These are phyloP conservation scores for Drosophila seclusa DNA, from an alignment of 2,888 invertebrate species.

Conservation along the genomic window DNA sequence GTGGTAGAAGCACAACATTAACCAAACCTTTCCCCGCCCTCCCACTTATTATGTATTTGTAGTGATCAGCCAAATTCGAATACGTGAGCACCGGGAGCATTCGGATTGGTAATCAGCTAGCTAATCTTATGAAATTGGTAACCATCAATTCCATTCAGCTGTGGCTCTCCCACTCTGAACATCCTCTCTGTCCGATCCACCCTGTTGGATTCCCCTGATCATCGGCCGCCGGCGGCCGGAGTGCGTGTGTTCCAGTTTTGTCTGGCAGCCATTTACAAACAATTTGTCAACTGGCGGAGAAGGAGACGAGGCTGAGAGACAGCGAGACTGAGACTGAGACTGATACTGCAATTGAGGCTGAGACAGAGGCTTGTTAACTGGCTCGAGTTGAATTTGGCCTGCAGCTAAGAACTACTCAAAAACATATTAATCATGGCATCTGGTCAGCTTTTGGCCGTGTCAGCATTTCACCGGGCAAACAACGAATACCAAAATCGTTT, in stretches of 20 bases:
- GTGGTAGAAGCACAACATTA: conserved; percentile 1
- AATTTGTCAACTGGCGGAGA: conserved; percentile 66
- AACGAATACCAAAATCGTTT: conserved; percentile 63
- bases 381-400: conserved; percentile 42
- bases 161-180: not conserved
- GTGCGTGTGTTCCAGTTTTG: conserved; percentile 78
- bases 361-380: conserved; percentile 49
- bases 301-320: conserved; percentile 8
- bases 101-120: conserved; percentile 27
- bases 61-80: conserved; percentile 24
- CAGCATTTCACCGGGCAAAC: conserved; percentile 25
- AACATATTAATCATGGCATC: conserved; percentile 79
- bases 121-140: conserved; percentile 30
- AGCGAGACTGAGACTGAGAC: not conserved
- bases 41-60: not conserved
- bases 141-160: conserved; percentile 27
- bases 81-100: conserved; percentile 43
- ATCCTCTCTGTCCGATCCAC: not conserved
- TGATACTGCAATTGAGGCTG: not conserved
- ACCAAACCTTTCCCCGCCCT: not conserved
- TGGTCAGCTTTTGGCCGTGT: conserved; percentile 37
- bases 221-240: conserved; percentile 21
- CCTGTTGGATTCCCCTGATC: conserved; percentile 1
- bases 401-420: conserved; percentile 76
- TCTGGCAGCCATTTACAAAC: conserved; percentile 75